Evolutionary conservation across 2,797 vertebrate genomes (phyloP), one percentile per base, ranked within the genome.

Genomic region (Enteromius afrohamiltoni): DNA sequence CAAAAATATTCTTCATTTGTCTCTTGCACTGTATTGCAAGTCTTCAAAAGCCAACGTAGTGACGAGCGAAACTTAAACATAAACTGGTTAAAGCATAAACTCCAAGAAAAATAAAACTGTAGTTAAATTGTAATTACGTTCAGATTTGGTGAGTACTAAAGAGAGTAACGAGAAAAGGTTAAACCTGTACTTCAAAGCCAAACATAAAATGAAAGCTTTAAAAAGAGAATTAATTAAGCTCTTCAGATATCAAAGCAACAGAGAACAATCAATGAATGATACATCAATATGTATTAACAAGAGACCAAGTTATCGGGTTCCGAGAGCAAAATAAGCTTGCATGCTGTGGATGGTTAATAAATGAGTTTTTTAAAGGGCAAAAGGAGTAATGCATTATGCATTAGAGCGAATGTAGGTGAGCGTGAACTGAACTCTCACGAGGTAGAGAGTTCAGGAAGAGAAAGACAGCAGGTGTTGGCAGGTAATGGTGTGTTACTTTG

Each of bases 401-500:
- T 65, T 37, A 53, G 55, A 74, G 16, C 9, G 6, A 82, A 51
- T 40, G 65, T 51, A 51, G 45, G 70, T 58, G 55, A 49, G 79
- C 17, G 64, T 34, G 42, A 71, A 75, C 13, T 58, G 37, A 83
- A 40, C 4, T 75, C 34, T 76, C 47, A 53, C 9, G 45, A 37
- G 81, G 68, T 68, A 45, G 64, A 55, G 71, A 29, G 34, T 37
- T 78, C 47, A n/a, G 21, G 40, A 45, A 74, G 37, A 58, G 67
- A 62, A 31, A 79, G 55, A 69, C 83, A 86, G 77, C 85, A 85
- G 80, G 80, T 86, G 79, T 60, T 81, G 45, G 73, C 80, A 83
- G 45, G 71, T 86, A 85, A 64, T 84, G 65, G 76, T 65, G 77
- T 81, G 79, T 55, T 79, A 53, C 31, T 65, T 64, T 76, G 76